Evolutionary conservation across 1,140 invertebrate species (phyloP).

Genomic region (Dinothrombium tinctorium): DNA sequence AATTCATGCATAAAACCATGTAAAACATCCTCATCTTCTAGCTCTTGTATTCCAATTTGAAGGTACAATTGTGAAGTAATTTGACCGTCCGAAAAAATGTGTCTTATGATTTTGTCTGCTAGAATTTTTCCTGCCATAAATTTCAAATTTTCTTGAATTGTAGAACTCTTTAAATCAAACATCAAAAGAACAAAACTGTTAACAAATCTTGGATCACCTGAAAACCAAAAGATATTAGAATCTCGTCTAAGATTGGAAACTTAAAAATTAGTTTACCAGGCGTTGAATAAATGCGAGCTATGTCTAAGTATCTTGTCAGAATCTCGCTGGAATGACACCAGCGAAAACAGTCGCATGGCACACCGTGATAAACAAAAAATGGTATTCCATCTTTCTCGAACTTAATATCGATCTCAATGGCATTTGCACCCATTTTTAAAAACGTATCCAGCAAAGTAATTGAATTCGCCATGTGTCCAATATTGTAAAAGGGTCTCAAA

Average conservation of each 20-base stretch:
- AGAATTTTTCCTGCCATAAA: constrained; percentile 12
- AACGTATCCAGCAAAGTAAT: constrained; percentile 14
- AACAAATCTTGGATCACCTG: constrained; percentile 4
- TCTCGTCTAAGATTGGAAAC: not conserved
- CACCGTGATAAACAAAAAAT: constrained; percentile 13
- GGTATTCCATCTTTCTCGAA: constrained; percentile 14
- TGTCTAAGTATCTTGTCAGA: not conserved
- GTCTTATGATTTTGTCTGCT: constrained; percentile 9
- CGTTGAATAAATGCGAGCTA: not conserved
- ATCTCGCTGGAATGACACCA: not conserved
- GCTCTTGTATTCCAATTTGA: constrained; percentile 8
- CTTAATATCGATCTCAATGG: constrained; percentile 16
- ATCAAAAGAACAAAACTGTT: constrained; percentile 8
- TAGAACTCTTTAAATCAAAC: constrained; percentile 13
- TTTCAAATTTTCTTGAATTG: constrained; percentile 9
- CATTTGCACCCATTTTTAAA: constrained; percentile 15
- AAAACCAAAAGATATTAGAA: not conserved
- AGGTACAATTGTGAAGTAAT: not conserved
- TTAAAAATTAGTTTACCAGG: not conserved
- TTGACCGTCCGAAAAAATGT: constrained; percentile 8
- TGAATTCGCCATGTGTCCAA: constrained; percentile 18
- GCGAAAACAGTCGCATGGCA: constrained; percentile 16
- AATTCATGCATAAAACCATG: constrained; percentile 6
- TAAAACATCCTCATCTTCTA: constrained; percentile 10
- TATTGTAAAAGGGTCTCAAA: constrained; percentile 15